Evolutionary conservation across 2,888 invertebrate species (phyloP), one percentile per base, ranked within the genome.

Genomic region (Ferdinandea cuprea): DNA sequence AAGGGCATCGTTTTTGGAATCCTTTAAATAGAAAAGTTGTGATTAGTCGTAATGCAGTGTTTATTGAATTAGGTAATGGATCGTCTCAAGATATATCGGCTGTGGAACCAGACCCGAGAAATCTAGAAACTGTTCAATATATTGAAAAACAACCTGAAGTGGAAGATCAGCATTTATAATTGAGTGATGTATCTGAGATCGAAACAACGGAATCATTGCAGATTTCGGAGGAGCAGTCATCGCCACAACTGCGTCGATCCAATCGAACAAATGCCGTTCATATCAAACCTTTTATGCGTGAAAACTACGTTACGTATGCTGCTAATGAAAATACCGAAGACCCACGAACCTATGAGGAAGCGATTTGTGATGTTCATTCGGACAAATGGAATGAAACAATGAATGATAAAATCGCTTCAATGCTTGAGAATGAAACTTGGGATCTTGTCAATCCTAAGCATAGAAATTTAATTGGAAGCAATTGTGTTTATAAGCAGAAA

Each of bases 401-500:
- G 17, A 5, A 17, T 7, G 42, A 42, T 13, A 8, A 42, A 7
- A 15, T 7, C 5, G 1, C 6, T 15, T 15, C 7, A 13, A 8
- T 42, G 42, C 15, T 7, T 0, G 6, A 42, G 8, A 42, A n/a
- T n/a, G 46, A n/a, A 9, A 21, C 46, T 21, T 46, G 46, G 46
- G n/a, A 25, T 4, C n/a, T 46, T 6, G n/a, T 21, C n/a, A n/a
- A 46, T n/a, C 2, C 25, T 6, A 11, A 46, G 11, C 6, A n/a
- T 5, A 21, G 8, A 1, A 21, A 17, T 6, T 6, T 9, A 9
- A 8, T 42, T 13, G 42, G 42, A 8, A 17, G 42, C 15, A 19
- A 42, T 21, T 71, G 78, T 71, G 56, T 78, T 7, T 78, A 58
- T n/a, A 72, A 72, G 8, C 25, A 35, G 6, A 80, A 74, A 80